Evolutionary conservation across 2,797 vertebrate genomes (phyloP).

Genomic region (Rhinella marina): DNA sequence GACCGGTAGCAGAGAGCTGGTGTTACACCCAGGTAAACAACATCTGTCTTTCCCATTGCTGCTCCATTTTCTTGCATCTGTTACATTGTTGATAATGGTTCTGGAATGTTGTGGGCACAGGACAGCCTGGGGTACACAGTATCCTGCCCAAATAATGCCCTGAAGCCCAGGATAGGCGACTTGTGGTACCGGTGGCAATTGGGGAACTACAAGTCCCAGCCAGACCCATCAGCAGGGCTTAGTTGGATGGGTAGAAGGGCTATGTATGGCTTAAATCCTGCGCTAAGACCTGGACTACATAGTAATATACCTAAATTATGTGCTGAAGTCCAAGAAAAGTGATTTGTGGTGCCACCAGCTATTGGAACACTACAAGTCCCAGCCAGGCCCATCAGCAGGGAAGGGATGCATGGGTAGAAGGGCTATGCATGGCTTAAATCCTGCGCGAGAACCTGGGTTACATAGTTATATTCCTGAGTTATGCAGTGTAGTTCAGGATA

Average conservation of each 20-base stretch:
- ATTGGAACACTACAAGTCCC: neutral
- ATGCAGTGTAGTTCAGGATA: no score
- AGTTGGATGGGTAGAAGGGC: no score
- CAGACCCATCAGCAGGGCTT: neutral
- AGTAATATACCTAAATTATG: no score
- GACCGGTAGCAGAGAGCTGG: slow-evolving; percentile 98
- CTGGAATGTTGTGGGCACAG: neutral
- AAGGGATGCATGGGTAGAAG: no score
- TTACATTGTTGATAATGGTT: neutral
- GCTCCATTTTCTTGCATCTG: neutral
- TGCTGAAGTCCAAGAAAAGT: neutral
- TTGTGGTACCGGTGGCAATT: neutral
- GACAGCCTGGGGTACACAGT: neutral
- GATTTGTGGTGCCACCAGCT: neutral
- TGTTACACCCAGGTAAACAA: slow-evolving; percentile 94
- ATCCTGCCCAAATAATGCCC: neutral
- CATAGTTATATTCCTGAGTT: no score
- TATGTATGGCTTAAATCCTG: no score
- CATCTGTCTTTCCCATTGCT: neutral
- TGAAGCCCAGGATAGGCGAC: neutral
- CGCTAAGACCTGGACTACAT: no score
- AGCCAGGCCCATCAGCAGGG: neutral
- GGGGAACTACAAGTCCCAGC: neutral
- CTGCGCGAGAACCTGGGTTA: no score
- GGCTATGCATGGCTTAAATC: no score